Evolutionary conservation across 2,888 invertebrate genomes (phyloP).

Genomic region (Nephrotoma guestfalica): DNA sequence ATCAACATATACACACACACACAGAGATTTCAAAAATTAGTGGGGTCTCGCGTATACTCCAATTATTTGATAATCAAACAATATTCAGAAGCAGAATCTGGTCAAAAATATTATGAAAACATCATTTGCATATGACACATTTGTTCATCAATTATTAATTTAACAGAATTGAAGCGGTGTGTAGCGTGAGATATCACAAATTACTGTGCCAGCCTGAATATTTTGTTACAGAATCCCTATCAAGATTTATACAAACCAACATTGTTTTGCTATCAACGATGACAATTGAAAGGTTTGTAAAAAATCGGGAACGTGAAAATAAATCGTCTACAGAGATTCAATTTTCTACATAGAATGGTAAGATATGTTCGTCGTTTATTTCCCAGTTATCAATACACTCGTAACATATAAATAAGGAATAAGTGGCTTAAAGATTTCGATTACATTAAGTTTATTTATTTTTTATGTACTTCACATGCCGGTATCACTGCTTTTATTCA

Average conservation of each 20-base stretch:
- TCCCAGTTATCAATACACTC: neutral
- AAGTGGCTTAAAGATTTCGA: neutral
- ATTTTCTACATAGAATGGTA: neutral
- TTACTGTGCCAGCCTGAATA: neutral
- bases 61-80: neutral
- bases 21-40: neutral
- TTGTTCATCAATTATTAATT: neutral
- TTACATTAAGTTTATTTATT: neutral
- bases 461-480: neutral
- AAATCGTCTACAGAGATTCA: neutral
- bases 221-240: neutral
- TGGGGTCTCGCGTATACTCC: neutral
- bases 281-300: neutral
- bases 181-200: neutral
- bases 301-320: neutral
- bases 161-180: neutral
- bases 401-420: neutral
- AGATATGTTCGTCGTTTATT: neutral
- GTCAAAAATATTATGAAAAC: neutral
- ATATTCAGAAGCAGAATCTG: neutral
- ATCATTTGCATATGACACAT: neutral
- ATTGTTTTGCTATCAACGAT: neutral
- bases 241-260: too few relatives aligned
- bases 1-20: neutral
- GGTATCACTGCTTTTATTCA: neutral